Evolutionary conservation across 2,888 invertebrate species (phyloP).

Genomic region (Drosophila monieri): DNA sequence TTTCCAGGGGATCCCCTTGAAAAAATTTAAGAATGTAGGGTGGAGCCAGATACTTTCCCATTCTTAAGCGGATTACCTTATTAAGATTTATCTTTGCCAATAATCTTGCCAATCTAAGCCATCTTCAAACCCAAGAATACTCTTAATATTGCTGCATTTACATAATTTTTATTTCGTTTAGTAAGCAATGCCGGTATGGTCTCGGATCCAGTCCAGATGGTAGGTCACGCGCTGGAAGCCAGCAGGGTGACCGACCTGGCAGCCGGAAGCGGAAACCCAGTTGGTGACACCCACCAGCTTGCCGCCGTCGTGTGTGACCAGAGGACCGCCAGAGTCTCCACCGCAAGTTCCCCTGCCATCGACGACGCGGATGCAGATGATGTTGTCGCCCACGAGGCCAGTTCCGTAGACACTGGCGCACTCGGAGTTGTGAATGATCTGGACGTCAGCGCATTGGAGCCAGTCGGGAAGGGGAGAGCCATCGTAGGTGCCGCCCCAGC

Average conservation of each 20-base stretch:
- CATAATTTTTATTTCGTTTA: slow-evolving; percentile 20
- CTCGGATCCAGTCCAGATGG: slow-evolving; percentile 69
- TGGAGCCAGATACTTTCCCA: too few species aligned
- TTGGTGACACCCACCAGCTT: slow-evolving; percentile 75
- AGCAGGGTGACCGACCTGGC: not conserved
- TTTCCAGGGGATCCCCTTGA: too few species aligned
- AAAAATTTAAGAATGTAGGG: too few species aligned
- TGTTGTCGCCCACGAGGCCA: slow-evolving; percentile 54
- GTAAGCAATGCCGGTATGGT: slow-evolving; percentile 64
- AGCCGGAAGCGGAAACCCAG: slow-evolving; percentile 57
- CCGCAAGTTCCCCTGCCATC: slow-evolving; percentile 66
- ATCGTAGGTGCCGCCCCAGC: slow-evolving; percentile 63
- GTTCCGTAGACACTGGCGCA: slow-evolving; percentile 81
- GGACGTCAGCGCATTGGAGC: slow-evolving; percentile 56
- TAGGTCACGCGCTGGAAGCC: slow-evolving; percentile 66
- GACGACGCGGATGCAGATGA: slow-evolving; percentile 67
- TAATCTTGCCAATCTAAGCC: too few species aligned
- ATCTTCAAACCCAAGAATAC: too few species aligned
- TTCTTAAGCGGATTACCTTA: too few species aligned
- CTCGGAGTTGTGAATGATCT: slow-evolving; percentile 74
- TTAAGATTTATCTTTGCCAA: too few species aligned
- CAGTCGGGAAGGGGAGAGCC: slow-evolving; percentile 75
- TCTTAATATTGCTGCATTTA: not conserved
- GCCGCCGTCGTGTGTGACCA: slow-evolving; percentile 58
- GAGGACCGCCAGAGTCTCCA: slow-evolving; percentile 81